Evolutionary conservation across 1,140 invertebrate species (phyloP), one percentile per base, ranked within the genome.

Genomic region (Scaptodrosophila lebanonensis): DNA sequence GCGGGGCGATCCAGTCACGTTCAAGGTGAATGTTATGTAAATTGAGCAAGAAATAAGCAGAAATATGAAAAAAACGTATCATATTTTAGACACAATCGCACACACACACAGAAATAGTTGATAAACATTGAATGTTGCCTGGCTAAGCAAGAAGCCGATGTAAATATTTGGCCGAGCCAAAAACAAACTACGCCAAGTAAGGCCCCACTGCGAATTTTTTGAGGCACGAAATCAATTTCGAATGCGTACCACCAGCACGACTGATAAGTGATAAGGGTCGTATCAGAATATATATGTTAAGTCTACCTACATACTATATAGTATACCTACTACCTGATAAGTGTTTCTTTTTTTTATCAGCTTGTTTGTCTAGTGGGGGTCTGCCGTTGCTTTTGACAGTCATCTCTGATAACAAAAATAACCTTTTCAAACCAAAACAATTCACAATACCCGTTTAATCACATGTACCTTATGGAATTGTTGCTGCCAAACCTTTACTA

Each of bases 1-100:
- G 32, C 18, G 45, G 16, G 35, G 33, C 45, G 18, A 68, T 50
- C 64, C 60, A 77, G 68, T 79, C 75, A 77, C 73, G 73, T 79
- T 79, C 73, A 77, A 77, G 73, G 73, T 77, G 58, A 77, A 73
- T 77, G 75, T 54, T 69, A 49, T 5, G 15, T 13, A 16, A 48
- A 20, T 44, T 52, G 25, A 69, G 40, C 45, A 48, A 39, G 30
- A 42, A 38, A 58, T 58, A 9, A 48, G 61, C 29, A 32, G 22
- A 8, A 4, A 7, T 27, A 5, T 16, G 29, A 33, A 27, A 29
- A 39, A 39, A 45, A 47, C 38, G 32, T 49, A 27, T 51, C 47
- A 49, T 3, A 49, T 49, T n/a, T 57, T 40, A 12, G 9, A 2
- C 16, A 22, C 22, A 27, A 22, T 27, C 25, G 38, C 27, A 47